Base-by-base conservation (phyloP, 2,113 vertebrate species). In the Rhineura floridana region DNA sequence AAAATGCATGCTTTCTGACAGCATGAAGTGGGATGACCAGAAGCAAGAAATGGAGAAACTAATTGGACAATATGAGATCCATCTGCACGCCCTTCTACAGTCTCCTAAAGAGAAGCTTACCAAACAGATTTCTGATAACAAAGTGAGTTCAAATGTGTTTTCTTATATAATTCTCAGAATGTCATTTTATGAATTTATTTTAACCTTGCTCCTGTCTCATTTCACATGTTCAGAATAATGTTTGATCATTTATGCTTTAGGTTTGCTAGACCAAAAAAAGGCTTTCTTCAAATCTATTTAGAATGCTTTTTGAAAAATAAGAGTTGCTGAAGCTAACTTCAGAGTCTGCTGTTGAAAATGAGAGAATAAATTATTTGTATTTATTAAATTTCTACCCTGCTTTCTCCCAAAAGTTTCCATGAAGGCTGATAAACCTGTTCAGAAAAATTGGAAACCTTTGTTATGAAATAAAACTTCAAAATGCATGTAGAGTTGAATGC, bases 21-120 rank as follows among this genome's bases (percentile, higher is more conserved):
- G 98, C 83, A 91, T 98, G 65, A 98, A 97, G 88, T 99, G 99
- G 99, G 97, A 98, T 8, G 97, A 98, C 83, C 97, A 96, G 90
- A 97, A 97, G 93, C 96, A 96, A 81, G 97, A 98, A 87, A 96
- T 98, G 13, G 97, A 97, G n/a, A 97, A 95, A 39, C 94, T 99
- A 3, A 96, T 99, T 93, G 97, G 97, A 13, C 98, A 98, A 81
- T 96, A 95, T 0, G 98, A 99, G 93, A 97, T 97, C 65, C 97
- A 93, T 2, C 95, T 98, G 67, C 96, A 97, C 25, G 94, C 93
- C 84, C 96, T 99, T 52, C 96, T 97, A 7, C 98, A 98, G 91
- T 95, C 96, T 87, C 95, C 96, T 0, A 95, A 94, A 89, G 98
- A 99, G 30, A 91, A 96, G 2, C 97, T 99, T 44, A 92, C 94